Percentiles rank a stretch among this genome's conserved stretches.
These are phyloP conservation scores for Drosophila simulans DNA, from an alignment of 1,140 invertebrate species.

Conservation along the genomic window DNA sequence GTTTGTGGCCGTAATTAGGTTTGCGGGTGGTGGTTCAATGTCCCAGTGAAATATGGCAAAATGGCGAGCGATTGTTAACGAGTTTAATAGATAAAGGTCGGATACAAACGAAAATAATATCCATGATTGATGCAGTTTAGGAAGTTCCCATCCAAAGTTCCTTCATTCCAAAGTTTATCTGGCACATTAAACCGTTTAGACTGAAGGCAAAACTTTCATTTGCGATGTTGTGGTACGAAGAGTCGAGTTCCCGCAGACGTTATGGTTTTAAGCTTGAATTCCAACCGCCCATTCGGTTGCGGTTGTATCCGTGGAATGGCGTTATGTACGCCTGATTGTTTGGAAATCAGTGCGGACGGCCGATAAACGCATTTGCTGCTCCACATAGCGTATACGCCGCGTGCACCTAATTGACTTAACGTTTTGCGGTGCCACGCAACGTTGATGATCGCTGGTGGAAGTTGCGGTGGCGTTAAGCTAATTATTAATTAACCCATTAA, in stretches of 20 bases:
- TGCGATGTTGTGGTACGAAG: constrained; percentile 1
- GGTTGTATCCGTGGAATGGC: constrained; percentile 9
- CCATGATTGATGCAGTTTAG: constrained; percentile 11
- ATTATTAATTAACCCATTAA: constrained; percentile 79
- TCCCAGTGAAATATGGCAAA: constrained; percentile 25
- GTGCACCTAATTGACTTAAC: constrained; percentile 68
- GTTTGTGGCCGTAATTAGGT: constrained; percentile 66
- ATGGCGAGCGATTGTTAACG: constrained; percentile 16
- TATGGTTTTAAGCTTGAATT: constrained; percentile 11
- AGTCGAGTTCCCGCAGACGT: constrained; percentile 5
- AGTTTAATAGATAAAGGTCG: constrained; percentile 14
- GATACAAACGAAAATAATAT: background rate
- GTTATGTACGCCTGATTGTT: constrained; percentile 11
- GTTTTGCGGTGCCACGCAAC: constrained; percentile 46
- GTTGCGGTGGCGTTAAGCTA: constrained; percentile 55
- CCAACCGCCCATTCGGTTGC: background rate
- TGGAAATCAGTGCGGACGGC: constrained; percentile 28
- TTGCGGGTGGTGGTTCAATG: constrained; percentile 43
- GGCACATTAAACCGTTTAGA: constrained; percentile 18
- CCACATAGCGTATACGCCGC: constrained; percentile 59
- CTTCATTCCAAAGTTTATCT: constrained; percentile 14
- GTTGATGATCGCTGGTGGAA: constrained; percentile 51
- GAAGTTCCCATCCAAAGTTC: constrained; percentile 7
- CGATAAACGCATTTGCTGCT: constrained; percentile 40
- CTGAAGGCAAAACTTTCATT: constrained; percentile 26